These are phyloP conservation scores for Xestia rhomboidea DNA, from an alignment of 2,888 invertebrate species.

Conservation along the genomic window DNA sequence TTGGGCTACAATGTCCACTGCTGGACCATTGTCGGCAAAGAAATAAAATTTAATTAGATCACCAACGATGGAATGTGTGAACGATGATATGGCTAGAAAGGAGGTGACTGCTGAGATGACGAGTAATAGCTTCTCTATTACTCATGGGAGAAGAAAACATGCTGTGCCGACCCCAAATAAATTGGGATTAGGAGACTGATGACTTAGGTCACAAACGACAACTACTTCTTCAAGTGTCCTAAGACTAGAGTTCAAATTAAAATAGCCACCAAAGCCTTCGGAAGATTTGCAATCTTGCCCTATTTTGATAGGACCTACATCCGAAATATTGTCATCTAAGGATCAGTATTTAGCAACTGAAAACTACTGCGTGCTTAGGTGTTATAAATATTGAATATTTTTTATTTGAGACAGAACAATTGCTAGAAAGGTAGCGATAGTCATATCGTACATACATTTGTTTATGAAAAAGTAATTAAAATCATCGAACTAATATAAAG, in stretches of 20 bases:
- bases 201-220: not conserved
- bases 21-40: not conserved
- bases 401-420: not conserved
- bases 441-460: no score
- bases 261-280: not conserved
- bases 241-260: not conserved
- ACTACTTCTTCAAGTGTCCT: not conserved
- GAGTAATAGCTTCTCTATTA: no score
- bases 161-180: no score
- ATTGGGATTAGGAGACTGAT: no score
- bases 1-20: not conserved
- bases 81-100: no score
- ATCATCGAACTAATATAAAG: conserved; percentile 14
- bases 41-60: not conserved
- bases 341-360: not conserved
- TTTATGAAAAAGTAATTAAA: conserved; percentile 23
- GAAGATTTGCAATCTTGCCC: not conserved
- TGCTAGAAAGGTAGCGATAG: not conserved
- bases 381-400: not conserved
- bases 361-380: not conserved
- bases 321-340: not conserved
- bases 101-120: no score
- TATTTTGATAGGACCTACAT: not conserved
- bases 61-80: not conserved
- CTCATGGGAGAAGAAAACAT: no score